Conservation (phyloP, 2,888 invertebrate genomes). For the Dione vanillae region DNA sequence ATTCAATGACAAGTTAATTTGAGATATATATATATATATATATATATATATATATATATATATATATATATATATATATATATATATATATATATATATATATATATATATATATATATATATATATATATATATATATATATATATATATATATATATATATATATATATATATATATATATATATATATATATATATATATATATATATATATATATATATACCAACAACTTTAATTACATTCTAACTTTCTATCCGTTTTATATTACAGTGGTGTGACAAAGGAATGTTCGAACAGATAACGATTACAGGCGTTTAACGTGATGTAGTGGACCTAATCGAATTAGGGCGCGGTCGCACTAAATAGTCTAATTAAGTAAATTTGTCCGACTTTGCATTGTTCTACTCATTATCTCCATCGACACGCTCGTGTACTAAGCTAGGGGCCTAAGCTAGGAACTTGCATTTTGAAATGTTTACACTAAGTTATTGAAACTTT, state of each 20-base stretch:
- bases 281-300: constrained; percentile 42
- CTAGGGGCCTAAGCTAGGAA: not conserved
- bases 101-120: too few relatives aligned
- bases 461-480: constrained; percentile 8
- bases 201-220: too few relatives aligned
- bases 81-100: too few relatives aligned
- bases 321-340: constrained; percentile 43
- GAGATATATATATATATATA: too few relatives aligned
- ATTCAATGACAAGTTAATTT: too few relatives aligned
- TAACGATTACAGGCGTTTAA: constrained; percentile 40
- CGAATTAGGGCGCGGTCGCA: constrained; percentile 48
- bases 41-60: too few relatives aligned
- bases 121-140: too few relatives aligned
- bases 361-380: constrained; percentile 49
- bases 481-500: not conserved
- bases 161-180: too few relatives aligned
- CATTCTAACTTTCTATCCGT: not conserved
- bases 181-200: too few relatives aligned
- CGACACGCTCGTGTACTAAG: constrained; percentile 49
- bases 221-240: not conserved
- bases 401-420: constrained; percentile 49
- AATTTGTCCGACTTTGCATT: constrained; percentile 51
- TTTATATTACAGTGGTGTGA: not conserved
- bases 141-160: too few relatives aligned
- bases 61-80: too few relatives aligned